A percentile compares a stretch with the other conserved stretches of the same genome.
These are phyloP conservation scores for Aptenodytes patagonicus DNA, from an alignment of 2,113 vertebrate genomes.

Conservation along the genomic window DNA sequence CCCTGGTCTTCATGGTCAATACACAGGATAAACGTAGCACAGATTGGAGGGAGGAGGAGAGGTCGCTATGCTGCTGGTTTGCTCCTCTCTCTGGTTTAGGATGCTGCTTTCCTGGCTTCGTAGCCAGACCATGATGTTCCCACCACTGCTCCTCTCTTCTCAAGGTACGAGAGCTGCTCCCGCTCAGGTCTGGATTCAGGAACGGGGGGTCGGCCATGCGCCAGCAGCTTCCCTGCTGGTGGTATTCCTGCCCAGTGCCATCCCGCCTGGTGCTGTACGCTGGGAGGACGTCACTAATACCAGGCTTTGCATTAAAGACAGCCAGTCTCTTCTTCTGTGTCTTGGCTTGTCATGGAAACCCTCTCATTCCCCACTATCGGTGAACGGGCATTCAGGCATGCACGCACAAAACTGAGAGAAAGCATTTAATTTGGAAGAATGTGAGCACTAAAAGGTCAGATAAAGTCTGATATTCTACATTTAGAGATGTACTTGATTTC, in stretches of 20 bases:
- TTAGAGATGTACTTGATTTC: background rate
- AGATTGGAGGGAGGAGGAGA: background rate
- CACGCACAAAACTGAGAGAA: background rate
- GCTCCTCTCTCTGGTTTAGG: background rate
- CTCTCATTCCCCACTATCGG: accelerated
- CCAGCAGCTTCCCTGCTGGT: background rate
- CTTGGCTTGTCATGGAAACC: background rate
- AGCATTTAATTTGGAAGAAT: background rate
- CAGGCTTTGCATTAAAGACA: background rate
- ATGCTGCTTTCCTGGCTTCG: background rate
- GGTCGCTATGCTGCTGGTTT: accelerated
- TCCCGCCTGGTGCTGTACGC: accelerated
- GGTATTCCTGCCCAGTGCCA: background rate
- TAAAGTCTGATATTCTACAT: background rate
- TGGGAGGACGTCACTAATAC: background rate
- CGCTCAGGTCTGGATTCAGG: background rate
- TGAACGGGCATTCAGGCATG: background rate
- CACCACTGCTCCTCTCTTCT: background rate
- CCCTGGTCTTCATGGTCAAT: background rate
- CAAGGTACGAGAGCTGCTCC: background rate
- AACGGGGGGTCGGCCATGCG: accelerated
- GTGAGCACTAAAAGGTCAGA: background rate
- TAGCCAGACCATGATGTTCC: background rate
- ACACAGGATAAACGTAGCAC: background rate
- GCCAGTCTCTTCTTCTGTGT: too few species aligned